A percentile compares a stretch with the other conserved stretches of the same genome.
Conservation (phyloP, 2,113 vertebrate genomes). For the Chionodraco myersi region DNA sequence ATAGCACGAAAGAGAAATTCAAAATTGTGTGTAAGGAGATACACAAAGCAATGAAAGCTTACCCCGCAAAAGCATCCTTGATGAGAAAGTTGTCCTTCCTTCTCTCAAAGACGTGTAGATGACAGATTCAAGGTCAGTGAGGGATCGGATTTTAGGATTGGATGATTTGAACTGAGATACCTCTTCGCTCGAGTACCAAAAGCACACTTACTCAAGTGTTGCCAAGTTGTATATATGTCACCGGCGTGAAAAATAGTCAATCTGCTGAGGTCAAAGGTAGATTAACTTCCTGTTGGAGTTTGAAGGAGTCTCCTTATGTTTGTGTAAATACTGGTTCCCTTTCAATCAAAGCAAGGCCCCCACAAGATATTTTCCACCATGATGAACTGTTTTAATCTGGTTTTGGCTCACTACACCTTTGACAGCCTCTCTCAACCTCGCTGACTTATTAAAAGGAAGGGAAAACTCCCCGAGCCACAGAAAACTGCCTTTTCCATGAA, state of each 20-base stretch:
- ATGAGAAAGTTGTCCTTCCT: too few relatives aligned
- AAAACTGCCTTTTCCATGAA: slow-evolving; percentile 71
- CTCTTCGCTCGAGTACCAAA: slow-evolving; percentile 8
- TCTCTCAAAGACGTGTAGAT: too few relatives aligned
- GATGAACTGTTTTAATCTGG: slow-evolving; percentile 67
- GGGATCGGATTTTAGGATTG: slow-evolving; percentile 17
- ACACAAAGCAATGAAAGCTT: too few relatives aligned
- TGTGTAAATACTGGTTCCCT: slow-evolving; percentile 21
- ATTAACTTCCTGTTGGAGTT: slow-evolving; percentile 17
- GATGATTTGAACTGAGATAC: not conserved
- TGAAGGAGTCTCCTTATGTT: slow-evolving; percentile 15
- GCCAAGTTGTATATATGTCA: slow-evolving; percentile 14
- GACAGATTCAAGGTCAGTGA: not conserved
- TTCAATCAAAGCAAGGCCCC: slow-evolving; percentile 37
- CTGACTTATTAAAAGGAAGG: slow-evolving; percentile 72
- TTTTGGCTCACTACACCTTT: slow-evolving; percentile 70
- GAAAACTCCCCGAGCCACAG: slow-evolving; percentile 55
- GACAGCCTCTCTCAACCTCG: slow-evolving; percentile 72
- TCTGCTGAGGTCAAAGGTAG: slow-evolving; percentile 21
- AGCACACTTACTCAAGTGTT: slow-evolving; percentile 1
- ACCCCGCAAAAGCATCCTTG: too few relatives aligned
- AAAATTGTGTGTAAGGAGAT: too few relatives aligned
- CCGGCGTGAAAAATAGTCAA: not conserved
- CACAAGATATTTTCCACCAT: slow-evolving; percentile 50
- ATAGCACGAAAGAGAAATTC: not conserved